Evolutionary conservation across 1,140 invertebrate genomes (phyloP), one percentile per base, ranked within the genome.

Genomic region (Lasioglossum albipes): DNA sequence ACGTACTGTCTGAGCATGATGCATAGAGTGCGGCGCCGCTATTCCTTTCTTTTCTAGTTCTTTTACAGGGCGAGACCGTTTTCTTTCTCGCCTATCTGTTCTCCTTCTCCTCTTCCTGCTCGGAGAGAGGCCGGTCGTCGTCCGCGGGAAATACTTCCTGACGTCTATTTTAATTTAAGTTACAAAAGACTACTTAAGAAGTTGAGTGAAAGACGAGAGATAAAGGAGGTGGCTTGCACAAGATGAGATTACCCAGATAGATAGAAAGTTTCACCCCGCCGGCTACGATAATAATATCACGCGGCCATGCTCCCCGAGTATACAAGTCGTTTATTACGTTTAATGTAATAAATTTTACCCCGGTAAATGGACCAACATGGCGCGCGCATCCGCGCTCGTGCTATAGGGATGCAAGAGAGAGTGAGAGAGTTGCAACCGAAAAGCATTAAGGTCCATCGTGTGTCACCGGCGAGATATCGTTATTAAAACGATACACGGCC

Each of bases 231-330:
- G 62, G 75, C 74, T 66, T 81, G 45, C 73, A 61, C 57, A 41
- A 84, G 73, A 84, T 85, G 82, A 85, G 84, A 85, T 85, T 85
- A 85, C 78, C 69, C 78, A 81, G 82, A 84, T 84, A 84, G 78
- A 77, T 84, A 84, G 78, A 77, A 81, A 84, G 64, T 84, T 84
- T 83, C 13, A 36, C 61, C 78, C 64, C 69, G 61, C 64, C 69
- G 61, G 73, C 54, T 61, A 70, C 71, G 79, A 71, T 84, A 85
- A 84, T 85, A 85, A 85, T 84, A 85, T 84, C 68, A 64, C 83
- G 54, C 83, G 41, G 61, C 79, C 61, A 75, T 52, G 69, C 31
- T 64, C 36, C 3, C 12, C 10, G 41, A 54, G 49, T 79, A 73
- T 72, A 79, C 76, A 73, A 65, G 76, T 54, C 78, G 71, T 79